Percentiles rank a stretch among this genome's conserved stretches.
phyloP scores from a whole-genome alignment of 2,888 invertebrate genomes.

The Ormyrus rosae region DNA sequence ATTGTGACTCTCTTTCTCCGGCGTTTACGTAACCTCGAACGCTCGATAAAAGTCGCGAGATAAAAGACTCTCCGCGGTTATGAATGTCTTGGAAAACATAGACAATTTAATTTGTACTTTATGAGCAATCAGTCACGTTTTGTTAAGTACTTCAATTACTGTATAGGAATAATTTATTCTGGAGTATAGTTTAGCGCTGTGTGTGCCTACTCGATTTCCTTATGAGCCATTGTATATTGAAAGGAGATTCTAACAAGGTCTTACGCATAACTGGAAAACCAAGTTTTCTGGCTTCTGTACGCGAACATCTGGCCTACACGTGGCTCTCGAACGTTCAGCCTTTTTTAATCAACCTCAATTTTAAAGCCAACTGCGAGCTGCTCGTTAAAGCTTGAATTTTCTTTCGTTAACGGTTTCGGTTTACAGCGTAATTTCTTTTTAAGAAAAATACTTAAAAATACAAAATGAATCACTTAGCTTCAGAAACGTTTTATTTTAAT shows the following conservation, averaged over 20 bases:
- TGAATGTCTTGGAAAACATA: too few species aligned
- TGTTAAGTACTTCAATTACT: slow-evolving; percentile 11
- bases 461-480: too few species aligned
- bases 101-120: slow-evolving; percentile 17
- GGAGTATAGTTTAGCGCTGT: background rate
- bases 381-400: background rate
- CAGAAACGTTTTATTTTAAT: too few species aligned
- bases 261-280: background rate
- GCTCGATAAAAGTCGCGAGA: too few species aligned
- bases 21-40: too few species aligned
- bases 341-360: background rate
- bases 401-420: too few species aligned
- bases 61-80: too few species aligned
- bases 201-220: background rate
- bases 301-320: slow-evolving; percentile 5
- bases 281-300: background rate
- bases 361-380: background rate
- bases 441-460: too few species aligned
- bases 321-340: background rate
- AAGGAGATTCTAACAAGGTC: background rate
- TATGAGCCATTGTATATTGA: background rate
- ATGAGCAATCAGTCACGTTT: background rate
- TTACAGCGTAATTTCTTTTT: too few species aligned
- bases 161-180: background rate
- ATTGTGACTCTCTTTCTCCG: background rate